Evolutionary conservation across 1,140 invertebrate genomes (phyloP), one percentile per base, ranked within the genome.

Genomic region (Watersipora subatra): DNA sequence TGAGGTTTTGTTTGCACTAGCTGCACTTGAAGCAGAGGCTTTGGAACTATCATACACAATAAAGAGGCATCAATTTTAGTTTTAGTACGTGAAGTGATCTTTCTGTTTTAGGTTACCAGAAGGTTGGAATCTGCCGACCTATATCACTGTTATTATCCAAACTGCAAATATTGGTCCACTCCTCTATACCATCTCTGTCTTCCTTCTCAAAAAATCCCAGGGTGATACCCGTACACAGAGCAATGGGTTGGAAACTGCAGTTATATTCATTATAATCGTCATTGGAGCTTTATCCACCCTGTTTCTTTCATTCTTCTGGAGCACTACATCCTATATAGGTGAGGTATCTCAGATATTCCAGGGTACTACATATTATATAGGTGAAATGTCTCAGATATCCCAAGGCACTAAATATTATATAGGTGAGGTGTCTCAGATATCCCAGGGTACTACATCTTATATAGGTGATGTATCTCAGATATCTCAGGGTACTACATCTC

Each of bases 131-230:
- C 81, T 97, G 30, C 89, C 92, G 0, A 89, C 91, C 0, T 88
- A 91, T 73, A 85, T 94, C 76, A 85, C 87, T 19, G 82, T 93
- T 55, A 83, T 90, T 63, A 86, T 92, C n/a, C 91, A 85, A 81
- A 79, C 91, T 15, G 92, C 90, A 0, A 95, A 95, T 79, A 77
- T 93, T 19, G 92, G 90, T 7, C 87, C 92, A 0, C 70, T 92
- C 0, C 59, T 84, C 0, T 92, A 91, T 66, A 83, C 77, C 1
- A 26, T 85, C 1, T 46, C 77, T n/a, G n/a, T n/a, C n/a, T n/a
- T 7, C 34, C 34, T 46, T 12, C 34, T 46, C n/a, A 46, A n/a
- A 46, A 46, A 46, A n/a, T 46, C n/a, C 34, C 7, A n/a, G n/a
- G n/a, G 7, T 46, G n/a, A n/a, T 46, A n/a, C 7, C 7, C 7